A percentile compares a stretch with the other conserved stretches of the same genome.
These are phyloP conservation scores for Pelodiscus sinensis DNA, from an alignment of 2,113 vertebrate species.

Conservation along the genomic window DNA sequence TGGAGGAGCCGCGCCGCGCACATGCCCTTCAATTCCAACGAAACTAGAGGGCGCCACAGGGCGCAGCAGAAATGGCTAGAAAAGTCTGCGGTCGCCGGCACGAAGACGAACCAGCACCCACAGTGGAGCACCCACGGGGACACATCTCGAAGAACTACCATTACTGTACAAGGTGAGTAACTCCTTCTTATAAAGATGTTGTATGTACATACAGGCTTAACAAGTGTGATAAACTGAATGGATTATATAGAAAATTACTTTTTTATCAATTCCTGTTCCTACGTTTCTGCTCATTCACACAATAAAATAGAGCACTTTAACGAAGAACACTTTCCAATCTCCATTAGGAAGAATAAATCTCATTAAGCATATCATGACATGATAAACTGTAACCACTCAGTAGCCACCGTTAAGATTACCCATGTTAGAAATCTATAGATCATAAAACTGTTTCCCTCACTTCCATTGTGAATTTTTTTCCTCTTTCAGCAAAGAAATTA, in stretches of 20 bases:
- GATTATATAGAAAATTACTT: constrained; percentile 17
- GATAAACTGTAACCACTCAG: not conserved
- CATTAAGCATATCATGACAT: constrained; percentile 22
- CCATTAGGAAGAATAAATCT: constrained; percentile 11
- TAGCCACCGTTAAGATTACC: constrained; percentile 2
- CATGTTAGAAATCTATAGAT: not conserved
- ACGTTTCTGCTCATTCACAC: constrained; percentile 1
- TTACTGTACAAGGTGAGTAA: too few relatives aligned
- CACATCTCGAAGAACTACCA: too few relatives aligned
- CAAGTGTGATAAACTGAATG: constrained; percentile 14
- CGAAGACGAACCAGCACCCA: too few relatives aligned
- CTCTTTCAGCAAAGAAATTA: constrained; percentile 10
- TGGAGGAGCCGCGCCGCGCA: too few relatives aligned
- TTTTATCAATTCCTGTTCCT: not conserved
- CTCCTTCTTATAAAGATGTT: constrained; percentile 28
- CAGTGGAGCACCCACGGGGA: too few relatives aligned
- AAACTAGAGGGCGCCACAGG: too few relatives aligned
- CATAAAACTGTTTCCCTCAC: constrained; percentile 44
- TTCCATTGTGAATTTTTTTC: constrained; percentile 4
- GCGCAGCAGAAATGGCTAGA: too few relatives aligned
- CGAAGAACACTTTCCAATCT: constrained; percentile 20
- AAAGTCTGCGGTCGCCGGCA: too few relatives aligned
- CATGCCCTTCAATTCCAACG: too few relatives aligned
- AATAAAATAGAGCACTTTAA: constrained; percentile 10
- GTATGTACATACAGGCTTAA: constrained; percentile 19